Conservation (phyloP, 2,888 invertebrate species). For the Theretra japonica region DNA sequence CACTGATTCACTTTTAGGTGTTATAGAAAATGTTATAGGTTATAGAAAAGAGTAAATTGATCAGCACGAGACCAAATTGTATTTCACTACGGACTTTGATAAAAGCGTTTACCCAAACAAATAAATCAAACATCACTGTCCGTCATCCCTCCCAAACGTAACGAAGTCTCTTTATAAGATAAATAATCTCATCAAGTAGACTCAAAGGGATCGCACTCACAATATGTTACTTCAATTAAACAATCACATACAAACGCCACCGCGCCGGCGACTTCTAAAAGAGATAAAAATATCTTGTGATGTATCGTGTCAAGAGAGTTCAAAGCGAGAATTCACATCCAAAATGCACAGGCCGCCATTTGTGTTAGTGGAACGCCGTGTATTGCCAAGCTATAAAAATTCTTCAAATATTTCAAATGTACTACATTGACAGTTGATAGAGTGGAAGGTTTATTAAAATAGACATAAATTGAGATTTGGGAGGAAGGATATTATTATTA, state of each 20-base stretch:
- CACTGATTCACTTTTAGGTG: too few relatives aligned
- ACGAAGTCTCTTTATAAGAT: neutral
- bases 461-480: too few relatives aligned
- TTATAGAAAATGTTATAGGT: too few relatives aligned
- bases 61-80: too few relatives aligned
- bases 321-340: constrained; percentile 37
- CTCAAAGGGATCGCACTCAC: neutral
- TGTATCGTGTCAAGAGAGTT: constrained; percentile 34
- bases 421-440: constrained; percentile 7
- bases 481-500: too few relatives aligned
- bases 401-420: constrained; percentile 5
- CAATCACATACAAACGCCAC: constrained; percentile 5
- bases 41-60: too few relatives aligned
- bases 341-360: constrained; percentile 33
- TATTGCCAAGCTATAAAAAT: constrained; percentile 13
- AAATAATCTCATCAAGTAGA: neutral
- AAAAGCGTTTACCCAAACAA: neutral
- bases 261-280: constrained; percentile 9
- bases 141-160: neutral
- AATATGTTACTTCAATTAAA: constrained; percentile 12
- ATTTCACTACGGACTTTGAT: neutral
- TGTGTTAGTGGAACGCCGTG: constrained; percentile 21
- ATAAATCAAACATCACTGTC: neutral
- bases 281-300: constrained; percentile 20
- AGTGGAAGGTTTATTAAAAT: neutral